These are phyloP conservation scores for Brenthis ino DNA, from an alignment of 2,888 invertebrate species.

Conservation along the genomic window DNA sequence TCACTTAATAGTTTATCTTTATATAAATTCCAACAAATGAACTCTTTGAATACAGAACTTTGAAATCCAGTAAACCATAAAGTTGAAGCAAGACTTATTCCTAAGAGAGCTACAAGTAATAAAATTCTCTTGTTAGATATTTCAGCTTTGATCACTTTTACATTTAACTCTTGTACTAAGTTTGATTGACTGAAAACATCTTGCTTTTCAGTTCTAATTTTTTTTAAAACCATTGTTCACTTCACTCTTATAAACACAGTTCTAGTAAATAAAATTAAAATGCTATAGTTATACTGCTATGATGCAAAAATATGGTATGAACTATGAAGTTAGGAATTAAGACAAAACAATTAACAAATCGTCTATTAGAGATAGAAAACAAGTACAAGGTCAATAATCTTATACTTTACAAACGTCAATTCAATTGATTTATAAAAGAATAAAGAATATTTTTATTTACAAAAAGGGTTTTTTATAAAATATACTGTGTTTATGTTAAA, in stretches of 20 bases:
- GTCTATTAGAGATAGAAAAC: conserved; percentile 1
- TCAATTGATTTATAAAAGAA: not conserved
- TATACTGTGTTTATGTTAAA: not conserved
- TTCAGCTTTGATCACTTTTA: conserved; percentile 1
- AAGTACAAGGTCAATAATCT: conserved; percentile 9
- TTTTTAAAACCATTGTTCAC: conserved; percentile 27
- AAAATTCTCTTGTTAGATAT: conserved; percentile 6
- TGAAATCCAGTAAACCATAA: conserved; percentile 4
- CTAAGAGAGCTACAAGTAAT: not conserved
- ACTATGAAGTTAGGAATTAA: not conserved
- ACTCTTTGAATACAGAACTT: conserved; percentile 2
- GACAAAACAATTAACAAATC: not conserved
- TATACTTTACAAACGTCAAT: conserved; percentile 12
- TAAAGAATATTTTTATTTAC: no score
- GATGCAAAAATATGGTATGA: no score
- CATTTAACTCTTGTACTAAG: not conserved
- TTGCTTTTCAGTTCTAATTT: conserved; percentile 15
- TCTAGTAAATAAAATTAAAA: no score
- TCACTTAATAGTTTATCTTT: conserved; percentile 10
- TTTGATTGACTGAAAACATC: not conserved
- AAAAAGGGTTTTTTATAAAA: no score
- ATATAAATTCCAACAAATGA: conserved; percentile 15
- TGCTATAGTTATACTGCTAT: no score
- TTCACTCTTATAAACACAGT: no score
- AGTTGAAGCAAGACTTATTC: not conserved